These are phyloP conservation scores for Patella ulyssiponensis DNA, from an alignment of 2,888 invertebrate genomes.

Conservation along the genomic window DNA sequence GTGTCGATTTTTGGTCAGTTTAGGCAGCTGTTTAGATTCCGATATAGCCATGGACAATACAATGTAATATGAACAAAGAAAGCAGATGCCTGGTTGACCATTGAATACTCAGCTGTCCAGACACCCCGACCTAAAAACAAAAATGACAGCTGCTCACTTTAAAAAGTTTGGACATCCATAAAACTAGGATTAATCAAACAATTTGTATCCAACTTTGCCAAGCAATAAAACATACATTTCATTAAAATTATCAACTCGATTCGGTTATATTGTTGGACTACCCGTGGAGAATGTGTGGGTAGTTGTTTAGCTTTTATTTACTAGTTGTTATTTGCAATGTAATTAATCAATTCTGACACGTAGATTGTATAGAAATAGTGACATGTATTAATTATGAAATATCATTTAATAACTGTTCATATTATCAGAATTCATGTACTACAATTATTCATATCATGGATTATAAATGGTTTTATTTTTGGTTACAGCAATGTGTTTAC, in stretches of 20 bases:
- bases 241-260: too few species aligned
- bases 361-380: too few species aligned
- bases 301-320: too few species aligned
- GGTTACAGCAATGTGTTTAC: slow-evolving; percentile 91
- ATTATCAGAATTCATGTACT: too few species aligned
- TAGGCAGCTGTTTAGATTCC: background rate
- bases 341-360: too few species aligned
- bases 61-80: background rate
- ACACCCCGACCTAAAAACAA: background rate
- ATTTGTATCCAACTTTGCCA: background rate
- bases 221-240: background rate
- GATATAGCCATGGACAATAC: slow-evolving; percentile 3
- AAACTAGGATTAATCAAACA: background rate
- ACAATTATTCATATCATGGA: background rate
- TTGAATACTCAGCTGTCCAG: background rate
- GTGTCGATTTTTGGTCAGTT: background rate
- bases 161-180: slow-evolving; percentile 4
- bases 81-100: background rate
- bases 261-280: too few species aligned
- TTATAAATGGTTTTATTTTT: slow-evolving; percentile 59
- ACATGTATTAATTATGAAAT: too few species aligned
- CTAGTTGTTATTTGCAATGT: too few species aligned
- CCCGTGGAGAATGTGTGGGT: too few species aligned
- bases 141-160: background rate
- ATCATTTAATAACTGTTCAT: too few species aligned